phyloP scores from a whole-genome alignment of 2,113 vertebrate species.

The Thalassarche chlororhynchos region DNA sequence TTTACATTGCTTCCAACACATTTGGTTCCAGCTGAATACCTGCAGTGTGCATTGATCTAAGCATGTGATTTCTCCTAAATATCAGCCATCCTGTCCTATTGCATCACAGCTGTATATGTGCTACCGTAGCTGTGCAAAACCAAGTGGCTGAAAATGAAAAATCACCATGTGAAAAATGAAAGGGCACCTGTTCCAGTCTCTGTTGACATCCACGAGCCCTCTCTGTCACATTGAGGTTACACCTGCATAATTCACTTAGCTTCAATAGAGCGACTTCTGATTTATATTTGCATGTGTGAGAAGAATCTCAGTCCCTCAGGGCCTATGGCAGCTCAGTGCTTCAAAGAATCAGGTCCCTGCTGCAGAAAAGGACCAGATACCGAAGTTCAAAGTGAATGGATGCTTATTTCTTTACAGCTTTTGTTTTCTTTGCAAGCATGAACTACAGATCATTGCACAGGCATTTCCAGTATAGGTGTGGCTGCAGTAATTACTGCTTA shows the following conservation, averaged over 20 bases:
- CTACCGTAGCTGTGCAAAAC: not conserved
- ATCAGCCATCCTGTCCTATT: slow-evolving; percentile 31
- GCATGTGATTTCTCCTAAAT: slow-evolving; percentile 48
- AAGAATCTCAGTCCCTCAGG: not conserved
- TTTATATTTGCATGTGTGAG: slow-evolving; percentile 34
- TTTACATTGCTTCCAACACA: slow-evolving; percentile 53
- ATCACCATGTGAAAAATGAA: slow-evolving; percentile 21
- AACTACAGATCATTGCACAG: slow-evolving; percentile 24
- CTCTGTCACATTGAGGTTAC: not conserved
- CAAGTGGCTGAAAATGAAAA: slow-evolving; percentile 30
- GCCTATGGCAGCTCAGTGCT: not conserved
- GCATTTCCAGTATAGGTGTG: slow-evolving; percentile 61
- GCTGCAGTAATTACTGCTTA: slow-evolving; percentile 36
- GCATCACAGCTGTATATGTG: not conserved
- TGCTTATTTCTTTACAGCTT: not conserved
- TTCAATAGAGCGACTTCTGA: not conserved
- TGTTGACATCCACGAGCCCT: not conserved
- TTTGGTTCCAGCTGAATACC: slow-evolving; percentile 72
- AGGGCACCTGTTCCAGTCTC: slow-evolving; percentile 9
- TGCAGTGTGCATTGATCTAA: slow-evolving; percentile 68
- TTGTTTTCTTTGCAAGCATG: not conserved
- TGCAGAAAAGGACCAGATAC: slow-evolving; percentile 18
- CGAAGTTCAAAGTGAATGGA: not conserved
- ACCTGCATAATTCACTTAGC: slow-evolving; percentile 29
- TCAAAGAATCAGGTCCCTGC: not conserved